Base-by-base conservation (phyloP, 2,113 vertebrate genomes). In the Chloropsis hardwickii region DNA sequence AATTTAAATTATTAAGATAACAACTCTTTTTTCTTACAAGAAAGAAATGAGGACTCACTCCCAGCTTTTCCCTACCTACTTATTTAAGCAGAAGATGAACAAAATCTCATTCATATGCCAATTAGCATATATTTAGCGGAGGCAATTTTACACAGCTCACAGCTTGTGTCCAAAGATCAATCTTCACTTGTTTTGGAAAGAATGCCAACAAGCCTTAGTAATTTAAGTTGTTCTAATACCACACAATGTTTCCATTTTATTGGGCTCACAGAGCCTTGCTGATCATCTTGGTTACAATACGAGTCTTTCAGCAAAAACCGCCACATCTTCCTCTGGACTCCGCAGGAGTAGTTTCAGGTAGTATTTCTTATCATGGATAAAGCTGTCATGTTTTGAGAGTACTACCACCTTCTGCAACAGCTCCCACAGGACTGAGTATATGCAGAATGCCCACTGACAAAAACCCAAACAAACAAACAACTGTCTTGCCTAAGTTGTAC, bases 91-190 rank as follows among this genome's bases (percentile, higher is more conserved):
- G 81, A 73, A 84, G 83, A 90, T 87, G 51, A 93, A 53, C 37
- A 82, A 85, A 84, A 87, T 54, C 57, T 85, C 81, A 89, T 85
- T 81, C 62, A 35, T 64, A 53, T 73, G 51, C 24, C 88, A 88
- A 81, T 95, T 90, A 92, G 39, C 76, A 77, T 85, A 45, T 70
- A 90, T 85, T 89, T 87, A 93, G 71, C 62, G 60, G 45, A 91
- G 50, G 24, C 65, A 91, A 62, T 95, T 95, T 94, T 94, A 79
- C 54, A 71, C n/a, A 88, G 62, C 74, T 95, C 84, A 71, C 88
- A 91, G 78, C 76, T 92, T 88, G 66, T 47, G 42, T 90, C 88
- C 71, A 57, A 92, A 92, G 86, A 91, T 82, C 78, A 82, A 19
- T 83, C 57, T 91, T 88, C 60, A 71, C 50, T 81, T 85, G 40